Percentiles rank a stretch among this genome's conserved stretches.
phyloP scores from a whole-genome alignment of 2,113 vertebrate species.

The Brachyhypopomus gauderio region DNA sequence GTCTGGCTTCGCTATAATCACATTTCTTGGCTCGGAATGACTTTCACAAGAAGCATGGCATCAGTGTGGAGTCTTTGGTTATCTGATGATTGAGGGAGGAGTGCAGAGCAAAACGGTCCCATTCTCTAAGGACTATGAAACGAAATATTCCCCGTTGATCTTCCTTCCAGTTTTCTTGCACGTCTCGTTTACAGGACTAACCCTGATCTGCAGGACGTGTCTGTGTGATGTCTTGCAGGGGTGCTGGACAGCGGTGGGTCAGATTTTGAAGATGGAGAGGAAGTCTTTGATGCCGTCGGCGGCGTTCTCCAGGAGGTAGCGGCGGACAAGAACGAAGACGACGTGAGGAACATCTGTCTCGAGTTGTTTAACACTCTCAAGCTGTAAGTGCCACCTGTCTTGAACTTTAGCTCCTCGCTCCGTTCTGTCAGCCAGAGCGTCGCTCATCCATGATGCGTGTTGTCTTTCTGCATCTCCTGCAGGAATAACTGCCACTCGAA shows the following conservation, averaged over 20 bases:
- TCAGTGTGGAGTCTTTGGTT: background rate
- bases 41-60: background rate
- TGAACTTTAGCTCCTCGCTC: background rate
- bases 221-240: slow-evolving; percentile 69
- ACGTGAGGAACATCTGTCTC: slow-evolving; percentile 88
- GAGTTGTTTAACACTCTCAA: slow-evolving; percentile 94
- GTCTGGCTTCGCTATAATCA: background rate
- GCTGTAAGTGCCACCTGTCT: slow-evolving; percentile 74
- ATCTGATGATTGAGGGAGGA: background rate
- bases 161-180: too few relatives aligned
- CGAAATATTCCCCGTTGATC: too few relatives aligned
- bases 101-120: too few relatives aligned
- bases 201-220: background rate
- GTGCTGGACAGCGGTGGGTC: slow-evolving; percentile 84
- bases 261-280: slow-evolving; percentile 93
- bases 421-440: background rate
- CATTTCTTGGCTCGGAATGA: background rate
- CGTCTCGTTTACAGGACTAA: too few relatives aligned
- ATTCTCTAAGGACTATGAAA: too few relatives aligned
- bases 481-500: slow-evolving; percentile 66
- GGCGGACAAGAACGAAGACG: slow-evolving; percentile 88
- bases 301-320: slow-evolving; percentile 90
- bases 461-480: background rate
- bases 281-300: slow-evolving; percentile 91
- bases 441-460: background rate